These are phyloP conservation scores for Branchipolynoe longqiensis DNA, from an alignment of 2,888 invertebrate species.

Conservation along the genomic window DNA sequence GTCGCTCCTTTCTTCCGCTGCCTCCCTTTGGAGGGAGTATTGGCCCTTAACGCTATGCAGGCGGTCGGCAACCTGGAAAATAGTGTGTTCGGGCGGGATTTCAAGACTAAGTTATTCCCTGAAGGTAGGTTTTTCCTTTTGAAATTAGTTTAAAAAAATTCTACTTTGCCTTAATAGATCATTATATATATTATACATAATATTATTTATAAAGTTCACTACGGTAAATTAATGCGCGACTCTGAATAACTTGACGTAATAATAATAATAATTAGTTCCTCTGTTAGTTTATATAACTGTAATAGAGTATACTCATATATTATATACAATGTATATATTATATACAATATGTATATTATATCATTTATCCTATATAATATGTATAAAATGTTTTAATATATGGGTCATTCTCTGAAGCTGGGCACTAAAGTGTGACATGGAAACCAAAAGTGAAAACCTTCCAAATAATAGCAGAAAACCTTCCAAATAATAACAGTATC, in stretches of 20 bases:
- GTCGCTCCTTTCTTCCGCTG: too few relatives aligned
- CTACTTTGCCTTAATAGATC: not conserved
- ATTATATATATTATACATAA: not conserved
- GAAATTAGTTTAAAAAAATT: not conserved
- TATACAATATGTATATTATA: too few relatives aligned
- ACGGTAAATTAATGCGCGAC: not conserved
- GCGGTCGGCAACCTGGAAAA: conserved; percentile 94
- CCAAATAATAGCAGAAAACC: too few relatives aligned
- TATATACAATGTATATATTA: too few relatives aligned
- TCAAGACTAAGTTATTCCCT: conserved; percentile 92
- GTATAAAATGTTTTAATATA: too few relatives aligned
- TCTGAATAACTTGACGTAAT: not conserved
- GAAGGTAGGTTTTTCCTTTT: conserved; percentile 85
- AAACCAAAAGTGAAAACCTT: too few relatives aligned
- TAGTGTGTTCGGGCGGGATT: conserved; percentile 91
- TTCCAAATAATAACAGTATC: too few relatives aligned
- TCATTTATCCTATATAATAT: not conserved
- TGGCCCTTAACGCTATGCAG: conserved; percentile 81
- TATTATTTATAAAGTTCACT: not conserved
- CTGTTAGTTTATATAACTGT: too few relatives aligned
- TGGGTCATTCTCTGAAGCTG: too few relatives aligned
- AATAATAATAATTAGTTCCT: not conserved
- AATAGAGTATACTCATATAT: too few relatives aligned
- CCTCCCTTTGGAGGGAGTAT: too few relatives aligned
- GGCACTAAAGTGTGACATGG: too few relatives aligned